A percentile compares a stretch with the other conserved stretches of the same genome.
These are phyloP conservation scores for Galerucella pusilla DNA, from an alignment of 2,888 invertebrate genomes.

Conservation along the genomic window DNA sequence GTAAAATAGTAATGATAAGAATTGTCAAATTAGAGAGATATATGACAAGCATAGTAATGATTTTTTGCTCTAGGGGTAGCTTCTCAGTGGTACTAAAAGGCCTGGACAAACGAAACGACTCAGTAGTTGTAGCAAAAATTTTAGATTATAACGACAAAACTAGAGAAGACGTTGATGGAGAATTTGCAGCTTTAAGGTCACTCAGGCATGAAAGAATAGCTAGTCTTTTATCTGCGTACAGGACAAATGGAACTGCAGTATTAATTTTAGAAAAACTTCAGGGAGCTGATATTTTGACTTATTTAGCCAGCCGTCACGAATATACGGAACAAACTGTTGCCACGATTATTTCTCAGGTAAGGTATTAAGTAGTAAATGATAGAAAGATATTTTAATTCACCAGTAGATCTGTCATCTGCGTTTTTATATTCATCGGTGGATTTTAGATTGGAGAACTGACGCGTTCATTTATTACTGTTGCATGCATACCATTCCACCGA, in stretches of 20 bases:
- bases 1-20: constrained; percentile 8
- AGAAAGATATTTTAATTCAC: too few relatives aligned
- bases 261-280: constrained; percentile 86
- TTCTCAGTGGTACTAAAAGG: constrained; percentile 89
- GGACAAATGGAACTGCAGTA: constrained; percentile 76
- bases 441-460: too few relatives aligned
- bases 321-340: constrained; percentile 95
- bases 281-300: constrained; percentile 91
- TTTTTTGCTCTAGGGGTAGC: constrained; percentile 72
- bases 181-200: constrained; percentile 85
- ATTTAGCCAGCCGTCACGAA: constrained; percentile 87
- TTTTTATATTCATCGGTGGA: too few relatives aligned
- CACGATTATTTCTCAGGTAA: constrained; percentile 82
- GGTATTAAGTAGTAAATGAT: neutral
- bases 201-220: constrained; percentile 91
- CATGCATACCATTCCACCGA: too few relatives aligned
- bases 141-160: constrained; percentile 76
- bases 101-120: constrained; percentile 79
- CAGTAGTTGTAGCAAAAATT: constrained; percentile 86
- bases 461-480: too few relatives aligned
- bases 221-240: constrained; percentile 77
- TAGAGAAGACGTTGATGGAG: constrained; percentile 76
- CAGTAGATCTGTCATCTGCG: too few relatives aligned
- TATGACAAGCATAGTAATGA: neutral
- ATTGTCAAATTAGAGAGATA: neutral